phyloP scores from a whole-genome alignment of 1,140 invertebrate species.

The Trachymyrmex cornetzi region DNA sequence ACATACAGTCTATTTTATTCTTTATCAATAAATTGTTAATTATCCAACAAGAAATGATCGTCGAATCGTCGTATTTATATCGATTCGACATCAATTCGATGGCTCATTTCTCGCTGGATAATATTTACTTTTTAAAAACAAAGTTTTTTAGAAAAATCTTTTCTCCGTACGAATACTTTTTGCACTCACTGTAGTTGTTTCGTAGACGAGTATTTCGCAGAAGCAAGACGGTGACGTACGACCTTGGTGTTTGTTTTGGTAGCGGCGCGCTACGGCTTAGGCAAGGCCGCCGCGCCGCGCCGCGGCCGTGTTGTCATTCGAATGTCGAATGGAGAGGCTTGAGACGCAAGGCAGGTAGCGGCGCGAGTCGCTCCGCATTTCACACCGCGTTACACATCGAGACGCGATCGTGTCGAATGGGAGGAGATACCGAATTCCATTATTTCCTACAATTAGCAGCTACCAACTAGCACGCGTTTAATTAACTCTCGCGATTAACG shows the following conservation, averaged over 20 bases:
- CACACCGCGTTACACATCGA: background rate
- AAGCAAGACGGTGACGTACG: background rate
- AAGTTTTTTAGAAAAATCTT: too few relatives aligned
- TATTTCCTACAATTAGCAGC: background rate
- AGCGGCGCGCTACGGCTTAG: background rate
- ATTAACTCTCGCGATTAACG: background rate
- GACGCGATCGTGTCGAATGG: background rate
- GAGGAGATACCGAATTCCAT: background rate
- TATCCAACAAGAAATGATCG: too few relatives aligned
- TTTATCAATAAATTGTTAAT: too few relatives aligned
- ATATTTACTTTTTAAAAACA: too few relatives aligned
- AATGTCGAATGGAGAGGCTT: background rate
- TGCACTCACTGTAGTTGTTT: background rate
- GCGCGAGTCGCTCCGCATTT: background rate
- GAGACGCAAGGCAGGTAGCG: background rate
- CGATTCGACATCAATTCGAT: too few relatives aligned
- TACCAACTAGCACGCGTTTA: background rate
- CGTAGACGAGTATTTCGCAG: background rate
- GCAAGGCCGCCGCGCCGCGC: background rate
- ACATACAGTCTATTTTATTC: too few relatives aligned
- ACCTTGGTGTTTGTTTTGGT: conserved; percentile 24
- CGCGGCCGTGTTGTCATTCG: conserved; percentile 8
- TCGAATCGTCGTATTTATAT: too few relatives aligned
- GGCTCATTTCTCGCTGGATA: too few relatives aligned
- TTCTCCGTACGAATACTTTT: too few relatives aligned